Evolutionary conservation across 2,888 invertebrate species (phyloP), one percentile per base, ranked within the genome.

Genomic region (Zaprionus lineosus): DNA sequence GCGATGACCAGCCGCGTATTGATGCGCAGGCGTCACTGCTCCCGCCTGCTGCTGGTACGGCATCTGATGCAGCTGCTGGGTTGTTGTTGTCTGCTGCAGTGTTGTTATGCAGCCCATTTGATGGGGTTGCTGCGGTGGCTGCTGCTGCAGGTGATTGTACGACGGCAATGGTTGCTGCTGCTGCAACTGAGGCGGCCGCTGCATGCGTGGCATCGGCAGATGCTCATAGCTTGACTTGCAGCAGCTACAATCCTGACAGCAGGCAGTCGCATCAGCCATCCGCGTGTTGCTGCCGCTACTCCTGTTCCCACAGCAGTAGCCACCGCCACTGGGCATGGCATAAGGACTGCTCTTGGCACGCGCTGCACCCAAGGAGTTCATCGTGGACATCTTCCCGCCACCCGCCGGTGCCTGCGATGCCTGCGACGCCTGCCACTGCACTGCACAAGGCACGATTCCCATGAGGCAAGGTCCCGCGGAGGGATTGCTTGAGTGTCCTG

Each of bases 391-490:
- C 72, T 89, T 89, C 16, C 87, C 67, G 1, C 40, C 41, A 34
- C 43, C 29, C 8, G 53, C 26, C 7, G 57, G 28, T 4, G 33
- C 5, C 6, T n/a, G n/a, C n/a, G 43, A 14, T 2, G 37, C 2
- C n/a, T 44, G 53, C 12, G 58, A 1, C 19, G 68, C 71, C 74
- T 76, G 89, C 75, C 89, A 89, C 68, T 88, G 88, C 56, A 89
- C 61, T 12, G 88, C 81, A 66, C 88, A 89, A 24, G 90, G 89
- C 75, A 89, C 61, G 55, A 88, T 73, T 68, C 88, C 88, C 73
- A 89, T 84, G 29, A 88, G 84, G 84, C 88, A 85, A 68, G 89
- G 87, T 77, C 88, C 89, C 84, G 79, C 75, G 63, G 86, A 70
- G 52, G 88, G 85, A 86, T 87, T 85, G 84, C 87, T 84, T 69